A percentile compares a stretch with the other conserved stretches of the same genome.
Evolutionary conservation across 35 echinoderm and acorn worm species (phyloP).

Genomic region (Antedon bifida): DNA sequence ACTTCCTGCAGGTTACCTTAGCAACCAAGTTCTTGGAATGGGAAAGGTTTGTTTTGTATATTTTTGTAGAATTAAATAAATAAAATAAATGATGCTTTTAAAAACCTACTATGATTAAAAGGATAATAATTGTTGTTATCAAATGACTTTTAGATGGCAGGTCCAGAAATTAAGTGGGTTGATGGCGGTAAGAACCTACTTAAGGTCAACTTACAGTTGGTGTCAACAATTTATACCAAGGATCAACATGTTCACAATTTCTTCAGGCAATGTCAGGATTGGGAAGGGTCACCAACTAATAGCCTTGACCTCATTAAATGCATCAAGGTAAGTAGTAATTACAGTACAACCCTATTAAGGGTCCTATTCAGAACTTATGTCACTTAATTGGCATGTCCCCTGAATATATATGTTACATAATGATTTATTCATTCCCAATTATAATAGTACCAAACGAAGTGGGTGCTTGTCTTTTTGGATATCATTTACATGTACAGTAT

Average conservation of each 20-base stretch:
- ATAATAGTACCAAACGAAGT: no score
- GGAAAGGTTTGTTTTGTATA: conserved; percentile 32
- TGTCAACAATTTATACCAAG: conserved; percentile 82
- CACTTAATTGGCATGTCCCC: no score
- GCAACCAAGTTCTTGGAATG: background rate
- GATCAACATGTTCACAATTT: conserved; percentile 89
- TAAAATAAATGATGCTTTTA: no score
- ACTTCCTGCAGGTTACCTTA: conserved; percentile 39
- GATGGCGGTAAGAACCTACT: conserved; percentile 80
- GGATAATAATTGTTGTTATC: background rate
- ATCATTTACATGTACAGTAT: no score
- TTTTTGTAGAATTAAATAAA: no score
- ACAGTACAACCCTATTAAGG: background rate
- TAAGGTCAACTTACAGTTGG: conserved; percentile 53
- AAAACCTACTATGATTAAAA: no score
- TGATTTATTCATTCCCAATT: no score
- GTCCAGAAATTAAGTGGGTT: conserved; percentile 75
- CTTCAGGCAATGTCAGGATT: conserved; percentile 51
- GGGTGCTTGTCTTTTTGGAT: no score
- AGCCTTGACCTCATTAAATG: conserved; percentile 47
- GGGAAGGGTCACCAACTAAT: conserved; percentile 29
- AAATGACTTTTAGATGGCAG: background rate
- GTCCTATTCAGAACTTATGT: no score
- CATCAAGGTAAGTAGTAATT: conserved; percentile 54
- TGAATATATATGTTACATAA: no score